These are phyloP conservation scores for Cheilosia vernalis DNA, from an alignment of 2,888 invertebrate species.

Conservation along the genomic window DNA sequence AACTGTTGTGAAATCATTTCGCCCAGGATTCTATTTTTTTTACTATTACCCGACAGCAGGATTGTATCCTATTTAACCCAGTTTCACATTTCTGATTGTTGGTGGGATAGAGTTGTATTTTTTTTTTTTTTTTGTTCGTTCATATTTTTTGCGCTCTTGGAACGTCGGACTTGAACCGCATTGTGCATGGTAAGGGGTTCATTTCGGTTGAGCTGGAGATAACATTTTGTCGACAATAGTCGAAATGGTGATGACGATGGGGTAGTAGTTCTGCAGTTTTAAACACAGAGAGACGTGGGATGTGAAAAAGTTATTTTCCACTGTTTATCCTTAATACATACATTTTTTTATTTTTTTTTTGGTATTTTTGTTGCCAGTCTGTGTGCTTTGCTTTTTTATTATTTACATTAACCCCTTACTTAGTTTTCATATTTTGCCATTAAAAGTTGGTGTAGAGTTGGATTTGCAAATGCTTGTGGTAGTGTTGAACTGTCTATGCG, in stretches of 20 bases:
- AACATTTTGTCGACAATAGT: constrained; percentile 56
- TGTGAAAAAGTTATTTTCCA: constrained; percentile 12
- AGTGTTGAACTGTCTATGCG: constrained; percentile 4
- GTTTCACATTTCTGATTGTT: constrained; percentile 59
- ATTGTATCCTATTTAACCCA: constrained; percentile 59
- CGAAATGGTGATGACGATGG: constrained; percentile 12
- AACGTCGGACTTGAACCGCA: constrained; percentile 44
- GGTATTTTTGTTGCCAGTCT: neutral
- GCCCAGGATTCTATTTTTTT: constrained; percentile 16
- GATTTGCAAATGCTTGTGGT: constrained; percentile 7
- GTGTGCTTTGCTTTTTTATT: neutral
- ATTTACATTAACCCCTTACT: constrained; percentile 27
- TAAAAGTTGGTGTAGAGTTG: constrained; percentile 8
- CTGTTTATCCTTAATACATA: constrained; percentile 43
- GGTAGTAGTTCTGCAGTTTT: constrained; percentile 22
- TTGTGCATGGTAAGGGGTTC: constrained; percentile 48
- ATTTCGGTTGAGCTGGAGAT: constrained; percentile 30
- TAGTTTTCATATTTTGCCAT: constrained; percentile 46
- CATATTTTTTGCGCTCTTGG: neutral
- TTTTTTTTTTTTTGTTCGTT: neutral
- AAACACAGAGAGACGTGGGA: neutral
- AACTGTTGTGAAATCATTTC: constrained; percentile 52
- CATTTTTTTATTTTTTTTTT: neutral
- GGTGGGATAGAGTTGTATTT: constrained; percentile 19
- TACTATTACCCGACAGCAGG: neutral